Evolutionary conservation across 64 coral and sea anemone species (phyloP).

Genomic region (Stylophora pistillata): DNA sequence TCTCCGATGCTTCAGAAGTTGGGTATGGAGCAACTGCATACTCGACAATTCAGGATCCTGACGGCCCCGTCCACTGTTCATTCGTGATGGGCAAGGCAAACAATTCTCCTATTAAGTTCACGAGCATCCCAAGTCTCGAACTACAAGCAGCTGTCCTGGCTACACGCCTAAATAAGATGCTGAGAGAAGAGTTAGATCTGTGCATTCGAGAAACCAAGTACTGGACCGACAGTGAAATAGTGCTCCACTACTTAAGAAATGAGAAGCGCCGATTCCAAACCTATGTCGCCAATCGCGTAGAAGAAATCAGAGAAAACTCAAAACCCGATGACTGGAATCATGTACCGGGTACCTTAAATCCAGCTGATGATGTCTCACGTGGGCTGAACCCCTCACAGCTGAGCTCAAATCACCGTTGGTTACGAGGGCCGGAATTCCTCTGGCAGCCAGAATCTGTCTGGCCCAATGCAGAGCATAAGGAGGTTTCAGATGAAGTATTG

Average conservation of each 20-base stretch:
- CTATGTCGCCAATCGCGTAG: constrained; percentile 42
- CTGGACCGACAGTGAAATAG: constrained; percentile 51
- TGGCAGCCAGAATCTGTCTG: constrained; percentile 26
- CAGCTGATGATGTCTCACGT: constrained; percentile 45
- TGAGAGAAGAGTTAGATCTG: constrained; percentile 42
- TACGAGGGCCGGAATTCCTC: constrained; percentile 50
- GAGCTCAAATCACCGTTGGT: constrained; percentile 18
- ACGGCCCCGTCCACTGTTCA: too few relatives aligned
- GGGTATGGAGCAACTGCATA: background rate
- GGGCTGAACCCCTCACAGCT: constrained; percentile 16
- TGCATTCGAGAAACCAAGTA: constrained; percentile 17
- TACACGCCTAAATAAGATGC: constrained; percentile 46
- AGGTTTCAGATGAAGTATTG: constrained; percentile 27
- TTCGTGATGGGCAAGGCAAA: too few relatives aligned
- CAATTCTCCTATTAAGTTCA: background rate
- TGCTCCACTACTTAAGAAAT: constrained; percentile 59
- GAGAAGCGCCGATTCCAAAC: constrained; percentile 50
- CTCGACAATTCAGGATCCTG: background rate
- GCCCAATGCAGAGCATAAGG: background rate
- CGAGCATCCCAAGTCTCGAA: constrained; percentile 45
- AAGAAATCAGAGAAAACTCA: constrained; percentile 45
- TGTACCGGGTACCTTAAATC: constrained; percentile 32
- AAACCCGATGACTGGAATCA: constrained; percentile 45
- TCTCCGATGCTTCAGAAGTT: constrained; percentile 46
- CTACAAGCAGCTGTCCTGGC: constrained; percentile 39